These are phyloP conservation scores for Chlamydotis undulata DNA, from an alignment of 2,113 vertebrate genomes.

Conservation along the genomic window DNA sequence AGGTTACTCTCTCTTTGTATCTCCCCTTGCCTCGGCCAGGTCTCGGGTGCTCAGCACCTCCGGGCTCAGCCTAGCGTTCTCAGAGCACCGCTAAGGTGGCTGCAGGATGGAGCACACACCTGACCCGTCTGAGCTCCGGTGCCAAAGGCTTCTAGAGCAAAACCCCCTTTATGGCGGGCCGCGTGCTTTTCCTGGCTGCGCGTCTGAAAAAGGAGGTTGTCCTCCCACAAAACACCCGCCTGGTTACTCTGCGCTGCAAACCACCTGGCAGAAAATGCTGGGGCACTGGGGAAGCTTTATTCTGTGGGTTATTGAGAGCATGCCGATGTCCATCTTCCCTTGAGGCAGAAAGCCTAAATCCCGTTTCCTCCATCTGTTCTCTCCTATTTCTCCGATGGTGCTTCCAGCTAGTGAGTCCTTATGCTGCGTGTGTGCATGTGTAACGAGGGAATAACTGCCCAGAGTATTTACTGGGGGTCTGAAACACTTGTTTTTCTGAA, in stretches of 20 bases:
- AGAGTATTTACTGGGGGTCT: neutral
- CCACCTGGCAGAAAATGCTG: neutral
- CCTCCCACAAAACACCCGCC: neutral
- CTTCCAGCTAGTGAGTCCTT: neutral
- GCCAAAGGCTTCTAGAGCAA: neutral
- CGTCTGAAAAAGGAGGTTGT: neutral
- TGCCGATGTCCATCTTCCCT: neutral
- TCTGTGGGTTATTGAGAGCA: neutral
- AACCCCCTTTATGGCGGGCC: neutral
- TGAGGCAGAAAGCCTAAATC: neutral
- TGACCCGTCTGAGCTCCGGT: neutral
- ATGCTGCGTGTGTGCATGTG: accelerated
- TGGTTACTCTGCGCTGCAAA: neutral
- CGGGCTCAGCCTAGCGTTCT: neutral
- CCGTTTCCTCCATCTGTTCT: neutral
- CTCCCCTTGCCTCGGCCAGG: neutral
- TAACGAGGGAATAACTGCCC: neutral
- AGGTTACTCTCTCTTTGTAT: neutral
- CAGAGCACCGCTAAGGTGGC: neutral
- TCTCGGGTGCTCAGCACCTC: neutral
- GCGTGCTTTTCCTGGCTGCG: neutral
- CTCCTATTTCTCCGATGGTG: neutral
- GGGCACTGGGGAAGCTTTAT: neutral
- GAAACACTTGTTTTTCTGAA: neutral
- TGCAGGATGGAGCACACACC: neutral